Percentiles rank a stretch among this genome's conserved stretches.
These are phyloP conservation scores for Drosophila orena DNA, from an alignment of 1,140 invertebrate genomes.

Conservation along the genomic window DNA sequence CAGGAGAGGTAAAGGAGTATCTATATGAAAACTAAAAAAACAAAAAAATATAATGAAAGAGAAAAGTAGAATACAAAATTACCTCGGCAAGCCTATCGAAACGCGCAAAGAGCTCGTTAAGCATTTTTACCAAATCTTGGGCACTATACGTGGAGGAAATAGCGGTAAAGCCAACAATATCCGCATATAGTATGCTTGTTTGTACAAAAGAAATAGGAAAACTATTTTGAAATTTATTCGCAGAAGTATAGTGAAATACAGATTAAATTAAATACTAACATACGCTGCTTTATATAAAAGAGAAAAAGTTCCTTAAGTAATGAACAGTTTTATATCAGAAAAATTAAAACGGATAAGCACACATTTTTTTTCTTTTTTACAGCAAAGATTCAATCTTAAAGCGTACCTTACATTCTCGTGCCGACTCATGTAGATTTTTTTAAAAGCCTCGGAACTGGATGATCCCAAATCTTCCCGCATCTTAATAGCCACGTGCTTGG, in stretches of 20 bases:
- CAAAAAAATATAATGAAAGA: too few relatives aligned
- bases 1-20: too few relatives aligned
- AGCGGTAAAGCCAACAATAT: constrained; percentile 97
- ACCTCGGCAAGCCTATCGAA: constrained; percentile 96
- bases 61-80: constrained; percentile 60
- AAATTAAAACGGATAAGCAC: too few relatives aligned
- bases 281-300: not conserved
- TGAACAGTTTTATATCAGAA: too few relatives aligned
- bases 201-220: constrained; percentile 5
- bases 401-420: constrained; percentile 97
- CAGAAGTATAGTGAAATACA: constrained; percentile 17
- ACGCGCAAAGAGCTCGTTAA: constrained; percentile 96
- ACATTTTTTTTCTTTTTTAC: too few relatives aligned
- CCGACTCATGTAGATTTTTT: constrained; percentile 98
- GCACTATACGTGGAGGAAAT: constrained; percentile 98
- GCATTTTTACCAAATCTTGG: constrained; percentile 95
- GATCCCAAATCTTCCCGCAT: constrained; percentile 96
- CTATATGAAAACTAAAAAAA: too few relatives aligned
- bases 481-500: constrained; percentile 97
- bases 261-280: constrained; percentile 35
- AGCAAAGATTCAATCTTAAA: not conserved
- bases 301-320: not conserved
- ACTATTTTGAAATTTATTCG: constrained; percentile 17
- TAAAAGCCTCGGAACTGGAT: constrained; percentile 95
- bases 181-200: constrained; percentile 93